Percentiles rank a stretch among this genome's conserved stretches.
Conservation (phyloP, 1,140 invertebrate genomes). For the Caenorhabditis remanei region DNA sequence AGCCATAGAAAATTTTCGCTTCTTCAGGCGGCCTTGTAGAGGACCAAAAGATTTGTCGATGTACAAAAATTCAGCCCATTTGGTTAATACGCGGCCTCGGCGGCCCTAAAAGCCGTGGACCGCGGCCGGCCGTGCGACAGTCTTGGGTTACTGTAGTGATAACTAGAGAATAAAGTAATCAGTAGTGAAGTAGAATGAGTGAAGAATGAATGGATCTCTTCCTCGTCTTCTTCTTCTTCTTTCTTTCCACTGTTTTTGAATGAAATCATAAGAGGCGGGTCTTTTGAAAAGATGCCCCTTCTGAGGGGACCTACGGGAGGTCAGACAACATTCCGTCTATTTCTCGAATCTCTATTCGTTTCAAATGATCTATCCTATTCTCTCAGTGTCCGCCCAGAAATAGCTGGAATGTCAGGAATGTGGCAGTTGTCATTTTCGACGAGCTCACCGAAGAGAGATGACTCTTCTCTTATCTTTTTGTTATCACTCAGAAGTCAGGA, state of each 20-base stretch:
- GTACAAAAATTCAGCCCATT: no score
- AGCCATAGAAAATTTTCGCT: no score
- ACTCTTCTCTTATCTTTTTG: conserved; percentile 32
- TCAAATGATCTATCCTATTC: neutral
- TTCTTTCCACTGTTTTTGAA: conserved; percentile 12
- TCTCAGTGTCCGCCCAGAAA: conserved; percentile 40
- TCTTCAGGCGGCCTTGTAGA: no score
- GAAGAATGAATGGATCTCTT: neutral
- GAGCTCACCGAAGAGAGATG: neutral
- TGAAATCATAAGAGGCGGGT: conserved; percentile 42
- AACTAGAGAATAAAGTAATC: no score
- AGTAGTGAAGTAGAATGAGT: neutral
- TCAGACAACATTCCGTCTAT: conserved; percentile 47
- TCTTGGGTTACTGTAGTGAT: no score
- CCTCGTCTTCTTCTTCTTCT: neutral
- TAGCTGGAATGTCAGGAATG: conserved; percentile 46
- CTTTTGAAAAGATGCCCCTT: neutral
- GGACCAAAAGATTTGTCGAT: no score
- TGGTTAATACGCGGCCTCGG: no score
- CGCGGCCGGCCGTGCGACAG: no score
- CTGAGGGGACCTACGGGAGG: conserved; percentile 15
- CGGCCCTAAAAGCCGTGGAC: no score
- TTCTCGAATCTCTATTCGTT: neutral
- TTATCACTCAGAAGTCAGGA: conserved; percentile 36
- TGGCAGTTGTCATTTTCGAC: conserved; percentile 16